Evolutionary conservation across 2,888 invertebrate species (phyloP).

Genomic region (Chrysina gloriosa): DNA sequence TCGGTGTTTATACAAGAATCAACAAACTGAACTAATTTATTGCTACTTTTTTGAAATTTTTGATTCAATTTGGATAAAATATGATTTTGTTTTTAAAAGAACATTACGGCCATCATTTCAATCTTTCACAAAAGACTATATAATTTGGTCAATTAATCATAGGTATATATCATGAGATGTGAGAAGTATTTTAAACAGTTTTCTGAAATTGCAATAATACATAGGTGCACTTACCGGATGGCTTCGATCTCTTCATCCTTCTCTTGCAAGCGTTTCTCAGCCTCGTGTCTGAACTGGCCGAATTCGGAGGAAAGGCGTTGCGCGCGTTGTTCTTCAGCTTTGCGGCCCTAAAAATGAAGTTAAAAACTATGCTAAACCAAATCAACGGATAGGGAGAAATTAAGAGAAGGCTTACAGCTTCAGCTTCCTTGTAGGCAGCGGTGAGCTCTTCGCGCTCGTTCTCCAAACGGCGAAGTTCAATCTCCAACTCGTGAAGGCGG

Average conservation of each 20-base stretch:
- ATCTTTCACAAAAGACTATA: too few relatives aligned
- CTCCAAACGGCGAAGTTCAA: constrained; percentile 97
- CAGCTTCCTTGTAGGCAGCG: constrained; percentile 98
- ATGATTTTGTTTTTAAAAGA: too few relatives aligned
- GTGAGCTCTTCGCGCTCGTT: constrained; percentile 99
- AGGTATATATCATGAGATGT: too few relatives aligned
- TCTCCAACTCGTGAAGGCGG: constrained; percentile 96
- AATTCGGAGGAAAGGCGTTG: constrained; percentile 94
- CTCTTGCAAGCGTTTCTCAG: constrained; percentile 95
- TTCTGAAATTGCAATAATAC: too few relatives aligned
- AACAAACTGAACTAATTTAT: too few relatives aligned
- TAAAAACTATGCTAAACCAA: not conserved
- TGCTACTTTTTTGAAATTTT: too few relatives aligned
- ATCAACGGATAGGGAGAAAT: too few relatives aligned
- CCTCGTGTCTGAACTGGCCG: constrained; percentile 94
- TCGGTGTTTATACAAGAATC: too few relatives aligned
- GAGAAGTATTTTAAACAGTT: too few relatives aligned
- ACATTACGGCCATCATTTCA: too few relatives aligned
- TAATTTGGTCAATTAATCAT: too few relatives aligned
- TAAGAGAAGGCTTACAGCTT: constrained; percentile 81
- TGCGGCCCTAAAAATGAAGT: constrained; percentile 78
- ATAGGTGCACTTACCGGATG: constrained; percentile 82
- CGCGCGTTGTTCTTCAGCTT: constrained; percentile 96
- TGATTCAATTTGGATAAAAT: too few relatives aligned
- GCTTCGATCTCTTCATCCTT: constrained; percentile 99